Conservation (phyloP, 2,113 vertebrate species). For the Ceyx margarethae region DNA sequence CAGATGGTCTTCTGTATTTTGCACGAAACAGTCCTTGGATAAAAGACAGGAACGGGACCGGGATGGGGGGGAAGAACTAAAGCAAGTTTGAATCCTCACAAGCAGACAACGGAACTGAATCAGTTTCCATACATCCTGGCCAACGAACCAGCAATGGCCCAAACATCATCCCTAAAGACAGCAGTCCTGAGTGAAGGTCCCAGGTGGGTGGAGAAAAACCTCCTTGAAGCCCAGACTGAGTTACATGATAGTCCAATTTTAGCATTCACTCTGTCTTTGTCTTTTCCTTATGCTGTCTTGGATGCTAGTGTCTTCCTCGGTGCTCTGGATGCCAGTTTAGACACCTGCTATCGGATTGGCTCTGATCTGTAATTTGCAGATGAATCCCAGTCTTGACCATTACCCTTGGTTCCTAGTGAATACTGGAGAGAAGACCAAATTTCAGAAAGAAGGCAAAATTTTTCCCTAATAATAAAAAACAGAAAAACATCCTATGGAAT, state of each 20-base stretch:
- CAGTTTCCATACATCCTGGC: background rate
- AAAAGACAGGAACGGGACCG: background rate
- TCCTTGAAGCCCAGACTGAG: background rate
- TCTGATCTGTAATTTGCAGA: background rate
- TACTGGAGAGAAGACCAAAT: background rate
- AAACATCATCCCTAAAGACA: background rate
- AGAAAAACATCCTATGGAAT: background rate
- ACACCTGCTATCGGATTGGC: background rate
- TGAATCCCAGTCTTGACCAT: background rate
- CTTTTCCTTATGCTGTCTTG: background rate
- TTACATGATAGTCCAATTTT: background rate
- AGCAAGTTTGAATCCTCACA: background rate
- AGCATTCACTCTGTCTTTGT: background rate
- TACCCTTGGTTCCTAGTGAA: background rate
- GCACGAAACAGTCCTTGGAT: background rate
- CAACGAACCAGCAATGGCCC: background rate
- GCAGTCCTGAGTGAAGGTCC: background rate
- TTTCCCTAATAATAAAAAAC: background rate
- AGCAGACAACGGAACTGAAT: background rate
- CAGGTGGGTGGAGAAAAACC: background rate
- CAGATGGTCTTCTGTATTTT: slow-evolving; percentile 28
- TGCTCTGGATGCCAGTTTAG: background rate
- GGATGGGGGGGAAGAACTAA: background rate
- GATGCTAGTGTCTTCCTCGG: rapidly evolving
- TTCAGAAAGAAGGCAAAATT: background rate